Conservation (phyloP, 2,113 vertebrate species). For the Tragulus kanchil region DNA sequence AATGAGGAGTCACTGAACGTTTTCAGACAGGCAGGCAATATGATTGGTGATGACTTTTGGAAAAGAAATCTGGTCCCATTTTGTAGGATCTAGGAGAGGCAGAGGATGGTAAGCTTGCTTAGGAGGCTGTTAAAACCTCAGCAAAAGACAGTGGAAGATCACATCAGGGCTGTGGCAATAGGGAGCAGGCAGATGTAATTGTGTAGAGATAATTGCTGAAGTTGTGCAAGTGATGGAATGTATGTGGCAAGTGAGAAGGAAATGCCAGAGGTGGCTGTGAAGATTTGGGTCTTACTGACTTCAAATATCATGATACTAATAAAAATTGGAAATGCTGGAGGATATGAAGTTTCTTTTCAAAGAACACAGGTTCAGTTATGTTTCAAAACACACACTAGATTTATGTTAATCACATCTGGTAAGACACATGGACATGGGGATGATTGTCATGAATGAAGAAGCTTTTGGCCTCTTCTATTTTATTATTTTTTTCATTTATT, state of each 20-base stretch:
- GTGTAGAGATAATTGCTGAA: background rate
- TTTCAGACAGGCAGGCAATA: background rate
- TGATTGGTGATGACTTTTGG: background rate
- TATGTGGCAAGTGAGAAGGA: background rate
- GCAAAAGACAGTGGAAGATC: background rate
- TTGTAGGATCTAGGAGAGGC: background rate
- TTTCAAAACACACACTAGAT: background rate
- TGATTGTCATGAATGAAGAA: background rate
- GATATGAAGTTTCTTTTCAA: slow-evolving; percentile 7
- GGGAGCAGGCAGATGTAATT: background rate
- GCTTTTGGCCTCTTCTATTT: no score
- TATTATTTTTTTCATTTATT: no score
- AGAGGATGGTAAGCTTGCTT: background rate
- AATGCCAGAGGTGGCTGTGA: background rate
- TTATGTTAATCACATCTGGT: background rate
- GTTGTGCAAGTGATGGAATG: background rate
- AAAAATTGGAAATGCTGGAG: background rate
- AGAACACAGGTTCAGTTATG: background rate
- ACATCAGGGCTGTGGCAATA: background rate
- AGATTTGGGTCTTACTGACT: background rate
- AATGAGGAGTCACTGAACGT: background rate
- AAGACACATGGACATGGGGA: background rate
- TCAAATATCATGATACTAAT: background rate
- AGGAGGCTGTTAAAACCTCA: background rate
- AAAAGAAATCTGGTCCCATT: background rate